Evolutionary conservation across 2,113 vertebrate species (phyloP), one percentile per base, ranked within the genome.

Genomic region (Cephalophus harveyi): DNA sequence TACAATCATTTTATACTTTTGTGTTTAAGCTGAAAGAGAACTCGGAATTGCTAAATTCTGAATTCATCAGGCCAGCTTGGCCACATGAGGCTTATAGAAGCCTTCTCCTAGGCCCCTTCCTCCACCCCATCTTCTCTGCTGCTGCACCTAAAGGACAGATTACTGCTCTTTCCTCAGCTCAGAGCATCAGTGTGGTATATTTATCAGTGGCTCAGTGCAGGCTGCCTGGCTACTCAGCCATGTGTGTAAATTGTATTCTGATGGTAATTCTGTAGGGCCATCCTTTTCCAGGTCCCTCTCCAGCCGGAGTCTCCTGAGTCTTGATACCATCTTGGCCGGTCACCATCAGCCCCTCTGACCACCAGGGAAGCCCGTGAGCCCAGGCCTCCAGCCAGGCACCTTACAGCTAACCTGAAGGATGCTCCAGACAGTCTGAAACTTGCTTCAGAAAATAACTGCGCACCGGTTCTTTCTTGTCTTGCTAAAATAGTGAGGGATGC

Each of bases 1-100:
- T 57, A 14, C 55, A 94, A 5, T 50, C 11, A n/a, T 36, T 76
- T 76, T 36, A 11, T 62, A 9, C 76, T 91, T 83, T 86, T 87
- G 40, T 81, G 90, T 94, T 94, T 84, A 92, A 96, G 43, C 46
- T 62, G 27, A 92, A 88, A 96, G 40, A 93, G 83, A 84, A 94
- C 7, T 93, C 19, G 30, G 55, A 89, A 46, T 36, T 17, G 30
- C 30, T 82, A 48, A 92, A 25, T 59, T 92, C 54, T 83, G 25
- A 71, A 64, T 59, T 64, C 30, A 36, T 94, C 28, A 25, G 71
- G 43, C 19, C 81, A 89, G 3, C 9, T 81, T 88, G 54, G n/a
- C 17, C 67, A 52, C 54, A 17, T 36, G 33, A 48, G 57, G 16
- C 67, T 71, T 81, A n/a, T 40, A 92, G 74, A 82, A 67, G 21